A percentile compares a stretch with the other conserved stretches of the same genome.
Evolutionary conservation across 2,888 invertebrate genomes (phyloP).

Genomic region (Apamea sordens): DNA sequence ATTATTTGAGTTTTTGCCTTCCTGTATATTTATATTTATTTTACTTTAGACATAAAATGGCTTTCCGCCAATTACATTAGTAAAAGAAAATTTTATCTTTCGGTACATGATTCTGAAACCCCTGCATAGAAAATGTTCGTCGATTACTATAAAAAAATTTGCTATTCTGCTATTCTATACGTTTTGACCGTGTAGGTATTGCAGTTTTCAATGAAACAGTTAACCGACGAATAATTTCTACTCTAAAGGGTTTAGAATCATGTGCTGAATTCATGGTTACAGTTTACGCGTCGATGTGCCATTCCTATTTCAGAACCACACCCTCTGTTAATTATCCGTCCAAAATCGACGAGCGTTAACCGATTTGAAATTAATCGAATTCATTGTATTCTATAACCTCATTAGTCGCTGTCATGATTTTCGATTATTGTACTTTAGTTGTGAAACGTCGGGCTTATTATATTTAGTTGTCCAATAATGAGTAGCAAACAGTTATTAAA

Average conservation of each 20-base stretch:
- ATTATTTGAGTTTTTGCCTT: too few relatives aligned
- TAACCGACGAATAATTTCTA: too few relatives aligned
- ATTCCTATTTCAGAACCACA: not conserved
- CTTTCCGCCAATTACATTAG: not conserved
- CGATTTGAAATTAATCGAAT: conserved; percentile 20
- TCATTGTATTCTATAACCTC: not conserved
- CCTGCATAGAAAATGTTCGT: too few relatives aligned
- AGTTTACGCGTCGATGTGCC: too few relatives aligned
- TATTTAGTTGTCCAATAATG: conserved; percentile 36
- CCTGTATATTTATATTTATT: not conserved
- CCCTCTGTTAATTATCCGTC: not conserved
- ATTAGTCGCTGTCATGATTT: conserved; percentile 36
- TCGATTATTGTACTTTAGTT: conserved; percentile 27
- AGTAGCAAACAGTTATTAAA: conserved; percentile 34
- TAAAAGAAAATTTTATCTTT: too few relatives aligned
- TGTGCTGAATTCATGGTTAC: too few relatives aligned
- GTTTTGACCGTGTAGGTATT: too few relatives aligned
- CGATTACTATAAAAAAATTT: too few relatives aligned
- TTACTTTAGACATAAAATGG: not conserved
- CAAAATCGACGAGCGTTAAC: not conserved
- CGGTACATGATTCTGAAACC: too few relatives aligned
- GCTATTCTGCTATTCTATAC: too few relatives aligned
- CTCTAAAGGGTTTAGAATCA: too few relatives aligned
- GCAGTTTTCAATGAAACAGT: too few relatives aligned
- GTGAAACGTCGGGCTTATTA: conserved; percentile 5